These are phyloP conservation scores for Ornithoptera alexandrae DNA, from an alignment of 2,888 invertebrate genomes.

Conservation along the genomic window DNA sequence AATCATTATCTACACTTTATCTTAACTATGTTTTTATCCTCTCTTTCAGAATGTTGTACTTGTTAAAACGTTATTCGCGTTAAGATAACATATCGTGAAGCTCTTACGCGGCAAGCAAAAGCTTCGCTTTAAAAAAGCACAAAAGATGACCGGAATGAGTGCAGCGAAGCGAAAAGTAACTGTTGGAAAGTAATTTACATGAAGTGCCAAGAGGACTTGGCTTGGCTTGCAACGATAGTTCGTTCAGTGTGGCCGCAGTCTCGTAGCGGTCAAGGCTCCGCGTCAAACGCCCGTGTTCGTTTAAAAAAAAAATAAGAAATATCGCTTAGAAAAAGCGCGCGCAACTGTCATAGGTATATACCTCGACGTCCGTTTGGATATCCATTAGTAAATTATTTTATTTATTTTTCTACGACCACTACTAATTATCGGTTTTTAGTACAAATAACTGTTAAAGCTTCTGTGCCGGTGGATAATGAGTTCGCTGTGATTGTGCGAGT, in stretches of 20 bases:
- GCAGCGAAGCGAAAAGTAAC: conserved; percentile 76
- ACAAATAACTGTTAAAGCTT: conserved; percentile 70
- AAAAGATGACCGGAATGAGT: conserved; percentile 67
- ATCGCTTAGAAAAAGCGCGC: conserved; percentile 64
- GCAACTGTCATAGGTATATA: conserved; percentile 56
- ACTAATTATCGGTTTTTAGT: conserved; percentile 60
- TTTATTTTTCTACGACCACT: conserved; percentile 31
- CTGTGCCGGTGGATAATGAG: conserved; percentile 73
- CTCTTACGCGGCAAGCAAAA: conserved; percentile 20
- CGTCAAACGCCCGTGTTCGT: conserved; percentile 49
- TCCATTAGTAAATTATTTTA: conserved; percentile 35
- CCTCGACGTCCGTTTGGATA: conserved; percentile 39
- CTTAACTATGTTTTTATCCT: conserved; percentile 22
- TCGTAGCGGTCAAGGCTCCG: conserved; percentile 74
- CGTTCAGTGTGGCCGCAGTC: conserved; percentile 70
- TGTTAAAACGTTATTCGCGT: conserved; percentile 40
- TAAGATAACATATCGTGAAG: conserved; percentile 43
- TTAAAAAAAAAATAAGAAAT: conserved; percentile 44
- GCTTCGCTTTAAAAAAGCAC: conserved; percentile 33
- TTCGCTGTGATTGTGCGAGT: conserved; percentile 72
- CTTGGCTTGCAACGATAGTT: conserved; percentile 51
- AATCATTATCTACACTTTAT: conserved; percentile 6
- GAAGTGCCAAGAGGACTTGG: conserved; percentile 53
- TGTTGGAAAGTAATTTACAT: conserved; percentile 75
- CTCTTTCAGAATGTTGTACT: background rate